phyloP scores from a whole-genome alignment of 1,140 invertebrate genomes.

The Asbolus verrucosus region DNA sequence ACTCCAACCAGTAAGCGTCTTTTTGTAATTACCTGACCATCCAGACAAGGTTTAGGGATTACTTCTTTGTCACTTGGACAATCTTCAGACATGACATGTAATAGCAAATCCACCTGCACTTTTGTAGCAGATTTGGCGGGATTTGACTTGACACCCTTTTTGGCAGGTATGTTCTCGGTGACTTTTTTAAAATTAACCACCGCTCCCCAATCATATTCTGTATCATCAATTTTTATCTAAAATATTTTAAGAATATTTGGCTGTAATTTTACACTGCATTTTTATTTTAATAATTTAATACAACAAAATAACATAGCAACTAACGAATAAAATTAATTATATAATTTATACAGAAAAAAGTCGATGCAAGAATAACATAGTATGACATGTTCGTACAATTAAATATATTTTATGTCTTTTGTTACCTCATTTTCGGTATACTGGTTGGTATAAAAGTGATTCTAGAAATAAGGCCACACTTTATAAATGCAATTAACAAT shows the following conservation, averaged over 20 bases:
- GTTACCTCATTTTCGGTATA: too few relatives aligned
- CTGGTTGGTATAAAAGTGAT: too few relatives aligned
- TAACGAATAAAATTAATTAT: too few relatives aligned
- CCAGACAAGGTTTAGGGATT: conserved; percentile 74
- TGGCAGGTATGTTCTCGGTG: conserved; percentile 63
- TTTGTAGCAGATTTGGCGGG: conserved; percentile 70
- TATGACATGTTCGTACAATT: too few relatives aligned
- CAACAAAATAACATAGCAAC: too few relatives aligned
- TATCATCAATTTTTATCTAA: conserved; percentile 85
- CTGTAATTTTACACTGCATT: too few relatives aligned
- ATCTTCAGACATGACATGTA: conserved; percentile 77
- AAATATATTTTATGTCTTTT: too few relatives aligned
- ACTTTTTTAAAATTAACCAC: conserved; percentile 93
- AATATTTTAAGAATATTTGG: conserved; percentile 37
- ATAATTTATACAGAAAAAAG: too few relatives aligned
- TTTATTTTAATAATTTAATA: too few relatives aligned
- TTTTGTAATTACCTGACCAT: conserved; percentile 68
- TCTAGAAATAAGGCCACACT: too few relatives aligned
- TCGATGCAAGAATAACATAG: too few relatives aligned
- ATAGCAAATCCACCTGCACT: conserved; percentile 85
- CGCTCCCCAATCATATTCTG: conserved; percentile 97
- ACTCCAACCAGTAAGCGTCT: not conserved
- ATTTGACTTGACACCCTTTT: conserved; percentile 68
- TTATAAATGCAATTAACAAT: too few relatives aligned
- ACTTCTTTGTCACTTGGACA: conserved; percentile 68